Evolutionary conservation across 2,113 vertebrate genomes (phyloP).

Genomic region (Cheirogaleus medius): DNA sequence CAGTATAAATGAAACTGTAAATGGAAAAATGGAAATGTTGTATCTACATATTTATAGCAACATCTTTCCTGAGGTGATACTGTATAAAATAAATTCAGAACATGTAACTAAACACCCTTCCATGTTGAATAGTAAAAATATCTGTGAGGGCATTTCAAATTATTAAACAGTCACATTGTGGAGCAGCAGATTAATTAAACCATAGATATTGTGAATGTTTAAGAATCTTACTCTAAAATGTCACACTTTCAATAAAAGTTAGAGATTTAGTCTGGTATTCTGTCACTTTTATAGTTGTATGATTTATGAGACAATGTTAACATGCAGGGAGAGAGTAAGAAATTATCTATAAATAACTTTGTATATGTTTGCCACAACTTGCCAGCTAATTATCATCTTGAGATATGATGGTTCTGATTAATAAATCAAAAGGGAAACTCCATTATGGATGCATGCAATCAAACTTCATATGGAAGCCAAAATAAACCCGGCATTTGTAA

Average conservation of each 20-base stretch:
- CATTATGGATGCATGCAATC: slow-evolving; percentile 69
- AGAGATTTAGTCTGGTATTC: slow-evolving; percentile 3
- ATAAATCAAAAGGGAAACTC: slow-evolving; percentile 74
- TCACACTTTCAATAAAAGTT: slow-evolving; percentile 46
- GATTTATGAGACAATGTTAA: slow-evolving; percentile 68
- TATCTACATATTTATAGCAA: slow-evolving; percentile 1
- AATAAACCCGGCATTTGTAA: slow-evolving; percentile 64
- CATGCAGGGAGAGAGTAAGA: slow-evolving; percentile 24
- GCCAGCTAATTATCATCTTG: slow-evolving; percentile 67
- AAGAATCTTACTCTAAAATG: slow-evolving; percentile 42
- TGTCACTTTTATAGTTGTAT: slow-evolving; percentile 53
- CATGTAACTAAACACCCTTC: background rate
- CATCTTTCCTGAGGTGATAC: background rate
- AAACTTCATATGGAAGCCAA: slow-evolving; percentile 65
- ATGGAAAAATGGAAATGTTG: slow-evolving; percentile 33
- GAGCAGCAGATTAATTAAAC: slow-evolving; percentile 30
- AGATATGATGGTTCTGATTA: slow-evolving; percentile 73
- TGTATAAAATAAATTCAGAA: slow-evolving; percentile 37
- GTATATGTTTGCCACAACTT: slow-evolving; percentile 60
- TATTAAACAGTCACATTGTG: slow-evolving; percentile 30
- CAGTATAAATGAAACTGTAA: slow-evolving; percentile 50
- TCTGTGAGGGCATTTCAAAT: background rate
- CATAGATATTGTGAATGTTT: background rate
- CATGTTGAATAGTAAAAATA: background rate
- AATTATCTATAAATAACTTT: slow-evolving; percentile 56